These are phyloP conservation scores for Erebia palarica DNA, from an alignment of 2,888 invertebrate genomes.

Conservation along the genomic window DNA sequence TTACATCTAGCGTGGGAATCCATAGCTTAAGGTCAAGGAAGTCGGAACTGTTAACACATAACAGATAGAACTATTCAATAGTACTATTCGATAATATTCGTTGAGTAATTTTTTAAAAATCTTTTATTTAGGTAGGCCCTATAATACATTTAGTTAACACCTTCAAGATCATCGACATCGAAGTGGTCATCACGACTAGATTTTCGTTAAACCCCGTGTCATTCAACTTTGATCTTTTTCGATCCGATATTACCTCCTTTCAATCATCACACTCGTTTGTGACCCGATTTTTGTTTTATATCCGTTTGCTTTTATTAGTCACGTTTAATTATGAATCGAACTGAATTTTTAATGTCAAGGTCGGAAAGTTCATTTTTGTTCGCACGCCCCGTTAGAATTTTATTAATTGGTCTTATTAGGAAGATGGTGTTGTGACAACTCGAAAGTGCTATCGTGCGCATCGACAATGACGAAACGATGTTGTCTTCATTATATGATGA, in stretches of 20 bases:
- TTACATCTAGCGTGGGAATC: conserved; percentile 78
- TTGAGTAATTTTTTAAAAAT: background rate
- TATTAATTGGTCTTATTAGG: conserved; percentile 82
- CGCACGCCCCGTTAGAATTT: conserved; percentile 56
- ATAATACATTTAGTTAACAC: conserved; percentile 49
- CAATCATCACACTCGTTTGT: conserved; percentile 64
- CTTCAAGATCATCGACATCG: conserved; percentile 67
- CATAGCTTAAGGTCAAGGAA: background rate
- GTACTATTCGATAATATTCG: background rate
- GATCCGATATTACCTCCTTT: conserved; percentile 68
- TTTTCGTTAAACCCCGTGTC: conserved; percentile 59
- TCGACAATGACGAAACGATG: conserved; percentile 83
- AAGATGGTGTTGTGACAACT: conserved; percentile 82
- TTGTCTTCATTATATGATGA: conserved; percentile 83
- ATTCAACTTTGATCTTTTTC: conserved; percentile 80
- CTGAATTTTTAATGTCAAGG: conserved; percentile 51
- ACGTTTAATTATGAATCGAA: conserved; percentile 45
- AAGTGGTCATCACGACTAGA: conserved; percentile 53
- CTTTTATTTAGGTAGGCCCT: background rate
- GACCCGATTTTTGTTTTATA: conserved; percentile 54
- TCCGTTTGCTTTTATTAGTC: conserved; percentile 54
- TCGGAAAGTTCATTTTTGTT: conserved; percentile 63
- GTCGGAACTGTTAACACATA: background rate
- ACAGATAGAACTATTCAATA: no score
- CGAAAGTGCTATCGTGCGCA: conserved; percentile 81